Conservation (phyloP, 1,140 invertebrate species). For the Muscidifurax raptorellus region DNA sequence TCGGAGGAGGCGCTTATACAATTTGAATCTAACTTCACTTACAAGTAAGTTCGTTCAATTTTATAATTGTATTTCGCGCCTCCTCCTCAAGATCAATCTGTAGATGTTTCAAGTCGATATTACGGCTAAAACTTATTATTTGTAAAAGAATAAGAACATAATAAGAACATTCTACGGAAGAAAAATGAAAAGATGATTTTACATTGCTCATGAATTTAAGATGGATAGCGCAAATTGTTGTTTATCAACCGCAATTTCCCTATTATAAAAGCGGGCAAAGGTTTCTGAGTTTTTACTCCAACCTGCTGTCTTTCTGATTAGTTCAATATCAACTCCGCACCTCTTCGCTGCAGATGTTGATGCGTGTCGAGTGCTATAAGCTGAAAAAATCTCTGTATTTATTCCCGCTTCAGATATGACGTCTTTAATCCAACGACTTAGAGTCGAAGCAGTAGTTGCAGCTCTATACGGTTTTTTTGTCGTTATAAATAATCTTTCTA, state of each 20-base stretch:
- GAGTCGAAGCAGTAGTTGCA: too few relatives aligned
- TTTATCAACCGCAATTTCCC: background rate
- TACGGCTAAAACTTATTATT: background rate
- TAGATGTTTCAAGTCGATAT: conserved; percentile 6
- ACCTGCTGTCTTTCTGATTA: conserved; percentile 18
- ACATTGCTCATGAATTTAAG: background rate
- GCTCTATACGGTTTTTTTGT: background rate
- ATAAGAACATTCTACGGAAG: too few relatives aligned
- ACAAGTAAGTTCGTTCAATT: too few relatives aligned
- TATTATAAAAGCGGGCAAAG: conserved; percentile 13
- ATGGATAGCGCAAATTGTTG: background rate
- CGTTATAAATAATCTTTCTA: too few relatives aligned
- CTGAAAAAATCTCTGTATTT: background rate
- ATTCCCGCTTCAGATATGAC: background rate
- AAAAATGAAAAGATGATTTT: background rate
- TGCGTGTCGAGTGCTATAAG: conserved; percentile 3
- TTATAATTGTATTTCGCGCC: too few relatives aligned
- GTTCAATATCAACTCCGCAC: background rate
- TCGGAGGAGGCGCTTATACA: too few relatives aligned
- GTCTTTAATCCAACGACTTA: conserved; percentile 3
- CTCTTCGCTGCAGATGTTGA: background rate
- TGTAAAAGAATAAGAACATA: background rate
- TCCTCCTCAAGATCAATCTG: too few relatives aligned
- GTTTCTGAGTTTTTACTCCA: conserved; percentile 5
- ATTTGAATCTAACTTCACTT: too few relatives aligned